These are phyloP conservation scores for Stichodactyla mertensii DNA, from an alignment of 64 coral and sea anemone genomes.

Conservation along the genomic window DNA sequence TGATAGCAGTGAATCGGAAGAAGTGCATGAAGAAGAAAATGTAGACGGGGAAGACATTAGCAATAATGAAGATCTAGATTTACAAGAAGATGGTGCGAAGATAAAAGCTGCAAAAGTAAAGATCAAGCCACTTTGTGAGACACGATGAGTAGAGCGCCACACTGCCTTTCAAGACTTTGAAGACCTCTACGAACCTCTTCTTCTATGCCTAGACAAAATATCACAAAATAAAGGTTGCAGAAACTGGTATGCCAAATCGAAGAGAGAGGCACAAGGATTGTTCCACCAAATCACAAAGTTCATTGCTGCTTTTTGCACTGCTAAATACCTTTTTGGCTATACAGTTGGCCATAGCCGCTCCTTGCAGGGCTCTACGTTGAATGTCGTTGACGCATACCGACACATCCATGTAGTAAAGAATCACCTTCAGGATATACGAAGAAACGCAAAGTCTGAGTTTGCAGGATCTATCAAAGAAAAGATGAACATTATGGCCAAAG, in stretches of 20 bases:
- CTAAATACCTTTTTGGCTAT: slow-evolving; percentile 43
- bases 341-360: slow-evolving; percentile 43
- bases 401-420: slow-evolving; percentile 2
- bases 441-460: background rate
- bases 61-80: background rate
- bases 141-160: slow-evolving; percentile 49
- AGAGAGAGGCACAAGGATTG: slow-evolving; percentile 56
- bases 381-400: slow-evolving; percentile 47
- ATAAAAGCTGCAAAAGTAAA: slow-evolving; percentile 46
- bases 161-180: slow-evolving; percentile 57
- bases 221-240: slow-evolving; percentile 38
- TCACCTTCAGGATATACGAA: background rate
- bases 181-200: slow-evolving; percentile 52
- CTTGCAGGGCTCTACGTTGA: slow-evolving; percentile 49
- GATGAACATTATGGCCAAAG: background rate
- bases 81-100: slow-evolving; percentile 24
- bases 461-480: background rate
- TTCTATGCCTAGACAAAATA: slow-evolving; percentile 46
- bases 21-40: slow-evolving; percentile 29
- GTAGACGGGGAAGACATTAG: slow-evolving; percentile 28
- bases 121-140: slow-evolving; percentile 60
- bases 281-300: slow-evolving; percentile 56
- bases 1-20: slow-evolving; percentile 35
- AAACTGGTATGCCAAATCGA: slow-evolving; percentile 62
- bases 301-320: slow-evolving; percentile 39